Evolutionary conservation across 2,888 invertebrate species (phyloP).

Genomic region (Orgyia antiqua): DNA sequence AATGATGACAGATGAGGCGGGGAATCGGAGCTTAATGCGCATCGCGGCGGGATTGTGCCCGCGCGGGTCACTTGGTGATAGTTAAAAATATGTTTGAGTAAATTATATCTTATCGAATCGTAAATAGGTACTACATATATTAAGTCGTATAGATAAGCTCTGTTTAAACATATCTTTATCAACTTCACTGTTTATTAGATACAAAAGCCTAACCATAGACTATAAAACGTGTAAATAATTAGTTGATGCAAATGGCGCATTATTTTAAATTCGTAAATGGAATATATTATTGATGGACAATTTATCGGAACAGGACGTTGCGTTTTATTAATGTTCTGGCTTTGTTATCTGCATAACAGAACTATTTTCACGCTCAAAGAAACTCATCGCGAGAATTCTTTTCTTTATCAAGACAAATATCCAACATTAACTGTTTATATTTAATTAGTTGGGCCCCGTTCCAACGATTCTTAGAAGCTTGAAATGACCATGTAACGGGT

Average conservation of each 20-base stretch:
- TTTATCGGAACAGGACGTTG: constrained; percentile 19
- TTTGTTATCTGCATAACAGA: constrained; percentile 30
- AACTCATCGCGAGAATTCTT: constrained; percentile 30
- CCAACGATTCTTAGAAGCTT: constrained; percentile 36
- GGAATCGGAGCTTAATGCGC: constrained; percentile 59
- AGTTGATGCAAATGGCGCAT: constrained; percentile 22
- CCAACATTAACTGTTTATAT: constrained; percentile 44
- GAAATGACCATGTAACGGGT: constrained; percentile 19
- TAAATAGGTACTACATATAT: constrained; percentile 18
- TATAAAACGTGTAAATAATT: constrained; percentile 17
- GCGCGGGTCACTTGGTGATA: constrained; percentile 39
- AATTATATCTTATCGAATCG: constrained; percentile 42
- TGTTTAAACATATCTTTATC: constrained; percentile 4
- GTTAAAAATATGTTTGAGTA: constrained; percentile 39
- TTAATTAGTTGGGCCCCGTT: constrained; percentile 23
- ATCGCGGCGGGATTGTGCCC: constrained; percentile 44
- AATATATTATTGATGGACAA: too few species aligned
- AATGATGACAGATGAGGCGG: constrained; percentile 75
- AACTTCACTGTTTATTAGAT: not conserved
- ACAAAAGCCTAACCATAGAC: too few species aligned
- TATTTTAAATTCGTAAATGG: too few species aligned
- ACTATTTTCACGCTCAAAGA: constrained; percentile 35
- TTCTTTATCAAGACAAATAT: constrained; percentile 47
- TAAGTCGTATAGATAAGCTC: constrained; percentile 1
- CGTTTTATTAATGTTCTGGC: constrained; percentile 25